Evolutionary conservation across 1,140 invertebrate genomes (phyloP).

Genomic region (Patella vulgata): DNA sequence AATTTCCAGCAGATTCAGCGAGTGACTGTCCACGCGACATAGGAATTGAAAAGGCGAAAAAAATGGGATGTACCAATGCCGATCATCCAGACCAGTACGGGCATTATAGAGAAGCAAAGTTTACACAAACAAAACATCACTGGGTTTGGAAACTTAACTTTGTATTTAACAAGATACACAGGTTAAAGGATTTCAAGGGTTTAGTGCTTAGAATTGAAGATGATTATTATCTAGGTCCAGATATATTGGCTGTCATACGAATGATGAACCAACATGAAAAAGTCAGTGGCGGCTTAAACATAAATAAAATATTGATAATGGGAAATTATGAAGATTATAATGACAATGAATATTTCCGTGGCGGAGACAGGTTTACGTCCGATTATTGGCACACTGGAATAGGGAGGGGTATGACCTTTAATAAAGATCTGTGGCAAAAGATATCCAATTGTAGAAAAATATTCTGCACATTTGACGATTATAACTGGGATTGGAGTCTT

Average conservation of each 20-base stretch:
- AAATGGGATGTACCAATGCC: slow-evolving; percentile 1
- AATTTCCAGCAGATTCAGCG: not conserved
- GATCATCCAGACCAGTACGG: not conserved
- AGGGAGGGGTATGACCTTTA: slow-evolving; percentile 8
- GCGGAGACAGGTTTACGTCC: no score
- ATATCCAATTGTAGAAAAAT: not conserved
- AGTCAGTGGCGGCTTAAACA: no score
- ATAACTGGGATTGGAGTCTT: slow-evolving; percentile 10
- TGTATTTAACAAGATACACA: not conserved
- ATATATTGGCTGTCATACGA: not conserved
- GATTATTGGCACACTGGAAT: not conserved
- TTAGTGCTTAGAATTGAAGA: slow-evolving; percentile 4
- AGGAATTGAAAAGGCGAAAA: not conserved
- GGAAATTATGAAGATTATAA: no score
- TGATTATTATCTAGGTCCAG: slow-evolving; percentile 2
- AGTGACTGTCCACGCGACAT: slow-evolving; percentile 3
- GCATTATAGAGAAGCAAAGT: slow-evolving; percentile 1
- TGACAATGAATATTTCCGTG: no score
- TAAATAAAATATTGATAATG: no score
- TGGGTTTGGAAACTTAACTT: slow-evolving; percentile 7
- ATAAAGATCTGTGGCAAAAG: slow-evolving; percentile 2
- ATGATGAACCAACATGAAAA: slow-evolving; percentile 1
- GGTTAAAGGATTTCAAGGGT: not conserved
- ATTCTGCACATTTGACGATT: slow-evolving; percentile 12
- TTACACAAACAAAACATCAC: slow-evolving; percentile 8